phyloP scores from a whole-genome alignment of 64 coral and sea anemone species.

The Catalaphyllia jardinei region DNA sequence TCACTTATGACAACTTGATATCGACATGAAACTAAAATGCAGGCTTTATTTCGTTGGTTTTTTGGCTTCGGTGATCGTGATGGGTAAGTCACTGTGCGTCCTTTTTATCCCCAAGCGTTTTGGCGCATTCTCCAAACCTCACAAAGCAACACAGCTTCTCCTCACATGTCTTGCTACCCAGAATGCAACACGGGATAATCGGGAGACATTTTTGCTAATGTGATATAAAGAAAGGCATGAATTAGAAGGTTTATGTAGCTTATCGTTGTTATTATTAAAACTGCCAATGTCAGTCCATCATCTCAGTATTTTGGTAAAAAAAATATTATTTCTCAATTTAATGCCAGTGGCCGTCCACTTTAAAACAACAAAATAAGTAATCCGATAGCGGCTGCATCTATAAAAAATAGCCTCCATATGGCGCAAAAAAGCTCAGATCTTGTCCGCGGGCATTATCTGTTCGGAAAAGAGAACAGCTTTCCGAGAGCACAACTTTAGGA shows the following conservation, averaged over 20 bases:
- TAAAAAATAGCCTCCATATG: too few species aligned
- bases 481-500: too few species aligned
- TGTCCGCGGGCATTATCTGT: too few species aligned
- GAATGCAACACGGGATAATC: slow-evolving; percentile 14
- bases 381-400: too few species aligned
- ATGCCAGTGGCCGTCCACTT: too few species aligned
- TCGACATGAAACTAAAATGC: slow-evolving; percentile 10
- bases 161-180: slow-evolving; percentile 3
- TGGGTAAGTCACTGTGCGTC: background rate
- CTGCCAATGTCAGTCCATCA: too few species aligned
- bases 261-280: background rate
- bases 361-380: too few species aligned
- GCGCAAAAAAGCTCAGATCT: too few species aligned
- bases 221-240: background rate
- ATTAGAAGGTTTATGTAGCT: background rate
- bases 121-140: slow-evolving; percentile 18
- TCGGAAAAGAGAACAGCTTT: too few species aligned
- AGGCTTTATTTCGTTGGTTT: background rate
- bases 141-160: slow-evolving; percentile 34
- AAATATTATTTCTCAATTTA: too few species aligned
- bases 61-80: background rate
- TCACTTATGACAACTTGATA: slow-evolving; percentile 26
- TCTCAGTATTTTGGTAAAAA: too few species aligned
- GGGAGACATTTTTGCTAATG: slow-evolving; percentile 18
- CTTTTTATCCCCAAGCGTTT: background rate